A percentile compares a stretch with the other conserved stretches of the same genome.
Conservation (phyloP, 2,888 invertebrate species). For the Perizoma affinitatum region DNA sequence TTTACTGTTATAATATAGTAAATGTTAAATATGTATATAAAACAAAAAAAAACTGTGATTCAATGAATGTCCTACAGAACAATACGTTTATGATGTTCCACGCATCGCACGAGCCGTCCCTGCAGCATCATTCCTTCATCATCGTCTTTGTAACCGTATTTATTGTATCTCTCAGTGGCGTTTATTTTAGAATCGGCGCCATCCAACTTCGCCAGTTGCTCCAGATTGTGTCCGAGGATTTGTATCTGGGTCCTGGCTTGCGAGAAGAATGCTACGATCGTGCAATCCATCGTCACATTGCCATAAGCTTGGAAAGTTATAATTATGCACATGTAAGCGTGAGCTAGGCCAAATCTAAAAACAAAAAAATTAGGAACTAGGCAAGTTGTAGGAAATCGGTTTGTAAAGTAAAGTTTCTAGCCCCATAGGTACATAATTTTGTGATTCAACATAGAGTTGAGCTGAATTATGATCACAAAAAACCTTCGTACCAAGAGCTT, state of each 20-base stretch:
- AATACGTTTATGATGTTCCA: slow-evolving; percentile 61
- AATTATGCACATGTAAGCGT: slow-evolving; percentile 56
- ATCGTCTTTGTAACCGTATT: slow-evolving; percentile 42
- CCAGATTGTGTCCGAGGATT: slow-evolving; percentile 62
- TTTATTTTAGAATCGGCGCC: slow-evolving; percentile 36
- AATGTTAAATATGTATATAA: background rate
- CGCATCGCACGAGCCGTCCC: slow-evolving; percentile 54
- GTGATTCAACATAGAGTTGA: no score
- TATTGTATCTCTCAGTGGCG: slow-evolving; percentile 24
- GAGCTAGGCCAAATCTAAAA: slow-evolving; percentile 62
- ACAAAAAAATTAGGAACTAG: slow-evolving; percentile 1
- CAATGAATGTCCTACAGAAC: slow-evolving; percentile 48
- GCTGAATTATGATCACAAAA: no score
- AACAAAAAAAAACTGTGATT: background rate
- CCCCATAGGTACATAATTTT: no score
- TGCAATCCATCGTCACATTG: slow-evolving; percentile 70
- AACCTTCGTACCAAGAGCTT: no score
- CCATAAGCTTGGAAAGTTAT: slow-evolving; percentile 65
- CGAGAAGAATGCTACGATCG: slow-evolving; percentile 65
- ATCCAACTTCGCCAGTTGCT: slow-evolving; percentile 49
- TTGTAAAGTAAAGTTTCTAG: no score
- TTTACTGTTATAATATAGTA: no score
- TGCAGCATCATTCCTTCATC: slow-evolving; percentile 44
- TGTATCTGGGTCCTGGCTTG: slow-evolving; percentile 65
- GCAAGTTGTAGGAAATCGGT: no score